Evolutionary conservation across 2,113 vertebrate species (phyloP).

Genomic region (Erpornis zantholeuca): DNA sequence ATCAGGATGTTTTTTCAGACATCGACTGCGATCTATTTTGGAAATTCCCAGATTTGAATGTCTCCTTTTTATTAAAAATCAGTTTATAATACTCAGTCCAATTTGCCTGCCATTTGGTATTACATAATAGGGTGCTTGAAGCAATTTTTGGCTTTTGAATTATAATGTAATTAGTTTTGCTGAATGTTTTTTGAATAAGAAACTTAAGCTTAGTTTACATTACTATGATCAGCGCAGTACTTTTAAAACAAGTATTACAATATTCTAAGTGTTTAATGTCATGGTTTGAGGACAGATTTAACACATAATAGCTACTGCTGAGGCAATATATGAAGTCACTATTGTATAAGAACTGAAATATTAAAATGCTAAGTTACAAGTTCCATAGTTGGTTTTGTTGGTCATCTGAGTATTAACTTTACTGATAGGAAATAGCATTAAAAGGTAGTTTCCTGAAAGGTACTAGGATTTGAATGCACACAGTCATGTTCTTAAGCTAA

Average conservation of each 20-base stretch:
- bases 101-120: neutral
- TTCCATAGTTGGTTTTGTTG: neutral
- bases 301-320: neutral
- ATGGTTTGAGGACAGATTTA: neutral
- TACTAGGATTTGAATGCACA: neutral
- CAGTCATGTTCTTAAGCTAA: neutral
- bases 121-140: neutral
- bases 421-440: neutral
- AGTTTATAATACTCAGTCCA: neutral
- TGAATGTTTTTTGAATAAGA: neutral
- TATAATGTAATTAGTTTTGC: neutral
- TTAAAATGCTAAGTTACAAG: neutral
- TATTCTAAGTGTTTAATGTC: neutral
- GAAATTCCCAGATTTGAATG: neutral
- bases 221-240: neutral
- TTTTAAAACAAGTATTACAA: neutral
- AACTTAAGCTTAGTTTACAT: neutral
- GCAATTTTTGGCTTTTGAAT: neutral
- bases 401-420: neutral
- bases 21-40: rapidly evolving
- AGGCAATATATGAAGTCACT: neutral
- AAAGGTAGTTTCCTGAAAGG: neutral
- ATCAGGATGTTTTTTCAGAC: neutral
- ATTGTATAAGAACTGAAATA: neutral
- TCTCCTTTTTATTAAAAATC: neutral